phyloP scores from a whole-genome alignment of 2,113 vertebrate species.

The Grallaria varia region DNA sequence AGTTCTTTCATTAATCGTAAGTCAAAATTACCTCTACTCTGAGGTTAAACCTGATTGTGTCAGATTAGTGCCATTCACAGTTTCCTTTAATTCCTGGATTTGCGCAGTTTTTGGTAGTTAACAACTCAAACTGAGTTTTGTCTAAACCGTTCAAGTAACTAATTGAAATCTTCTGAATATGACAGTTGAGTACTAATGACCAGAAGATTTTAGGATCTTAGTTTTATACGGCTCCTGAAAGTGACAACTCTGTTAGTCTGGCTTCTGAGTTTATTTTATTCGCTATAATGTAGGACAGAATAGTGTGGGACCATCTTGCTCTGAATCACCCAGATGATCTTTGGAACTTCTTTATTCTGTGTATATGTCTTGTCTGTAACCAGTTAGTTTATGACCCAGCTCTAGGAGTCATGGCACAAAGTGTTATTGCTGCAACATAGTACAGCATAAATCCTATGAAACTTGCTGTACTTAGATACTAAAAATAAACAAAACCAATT shows the following conservation, averaged over 20 bases:
- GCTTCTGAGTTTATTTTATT: neutral
- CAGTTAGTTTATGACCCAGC: neutral
- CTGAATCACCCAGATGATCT: neutral
- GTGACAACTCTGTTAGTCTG: neutral
- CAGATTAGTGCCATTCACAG: neutral
- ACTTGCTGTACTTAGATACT: neutral
- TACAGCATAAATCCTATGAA: neutral
- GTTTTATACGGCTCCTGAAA: neutral
- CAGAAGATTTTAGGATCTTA: neutral
- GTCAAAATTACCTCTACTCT: neutral
- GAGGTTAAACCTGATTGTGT: neutral
- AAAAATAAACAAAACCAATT: neutral
- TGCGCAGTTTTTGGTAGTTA: neutral
- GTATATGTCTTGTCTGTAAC: neutral
- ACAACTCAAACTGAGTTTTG: neutral
- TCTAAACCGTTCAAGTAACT: neutral
- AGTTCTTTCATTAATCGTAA: neutral
- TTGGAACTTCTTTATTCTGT: neutral
- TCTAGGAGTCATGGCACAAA: neutral
- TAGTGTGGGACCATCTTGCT: neutral
- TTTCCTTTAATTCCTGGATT: neutral
- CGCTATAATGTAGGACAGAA: neutral
- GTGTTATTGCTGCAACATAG: neutral
- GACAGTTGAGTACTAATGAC: neutral
- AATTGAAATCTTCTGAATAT: neutral